phyloP scores from a whole-genome alignment of 2,888 invertebrate species.

The Argyresthia goedartella region DNA sequence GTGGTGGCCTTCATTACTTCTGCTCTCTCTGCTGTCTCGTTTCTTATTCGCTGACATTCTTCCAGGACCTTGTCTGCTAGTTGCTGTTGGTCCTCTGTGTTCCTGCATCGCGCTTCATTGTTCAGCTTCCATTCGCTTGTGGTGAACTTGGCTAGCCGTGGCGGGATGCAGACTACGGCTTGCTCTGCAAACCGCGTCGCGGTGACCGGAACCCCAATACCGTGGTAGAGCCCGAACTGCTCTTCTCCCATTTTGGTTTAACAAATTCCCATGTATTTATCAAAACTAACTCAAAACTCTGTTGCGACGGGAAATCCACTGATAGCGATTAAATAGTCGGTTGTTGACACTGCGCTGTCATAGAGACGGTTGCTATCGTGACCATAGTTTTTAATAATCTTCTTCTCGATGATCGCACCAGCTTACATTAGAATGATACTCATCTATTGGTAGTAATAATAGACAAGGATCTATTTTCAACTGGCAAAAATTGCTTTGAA shows the following conservation, averaged over 20 bases:
- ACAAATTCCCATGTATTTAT: neutral
- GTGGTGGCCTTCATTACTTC: constrained; percentile 82
- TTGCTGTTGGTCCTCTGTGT: constrained; percentile 85
- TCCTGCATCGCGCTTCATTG: constrained; percentile 76
- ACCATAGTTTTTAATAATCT: too few species aligned
- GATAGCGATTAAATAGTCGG: too few species aligned
- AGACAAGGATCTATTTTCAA: too few species aligned
- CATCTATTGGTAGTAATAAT: too few species aligned
- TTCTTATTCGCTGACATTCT: constrained; percentile 74
- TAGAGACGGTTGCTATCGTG: too few species aligned
- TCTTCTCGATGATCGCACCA: too few species aligned
- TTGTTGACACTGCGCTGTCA: too few species aligned
- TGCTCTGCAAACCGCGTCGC: constrained; percentile 53
- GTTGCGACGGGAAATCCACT: too few species aligned
- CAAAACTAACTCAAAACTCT: neutral
- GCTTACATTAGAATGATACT: too few species aligned
- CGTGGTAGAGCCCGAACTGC: constrained; percentile 47
- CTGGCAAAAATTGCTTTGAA: too few species aligned
- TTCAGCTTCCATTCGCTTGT: constrained; percentile 81
- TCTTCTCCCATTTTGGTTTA: constrained; percentile 37
- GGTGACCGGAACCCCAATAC: constrained; percentile 53
- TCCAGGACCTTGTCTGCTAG: constrained; percentile 83
- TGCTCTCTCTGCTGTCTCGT: constrained; percentile 79
- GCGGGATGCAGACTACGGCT: constrained; percentile 56
- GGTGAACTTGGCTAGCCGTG: constrained; percentile 71